These are phyloP conservation scores for Diacarnus erythraeanus DNA, from an alignment of 37 sponge, comb jelly and placozoan species.

Conservation along the genomic window DNA sequence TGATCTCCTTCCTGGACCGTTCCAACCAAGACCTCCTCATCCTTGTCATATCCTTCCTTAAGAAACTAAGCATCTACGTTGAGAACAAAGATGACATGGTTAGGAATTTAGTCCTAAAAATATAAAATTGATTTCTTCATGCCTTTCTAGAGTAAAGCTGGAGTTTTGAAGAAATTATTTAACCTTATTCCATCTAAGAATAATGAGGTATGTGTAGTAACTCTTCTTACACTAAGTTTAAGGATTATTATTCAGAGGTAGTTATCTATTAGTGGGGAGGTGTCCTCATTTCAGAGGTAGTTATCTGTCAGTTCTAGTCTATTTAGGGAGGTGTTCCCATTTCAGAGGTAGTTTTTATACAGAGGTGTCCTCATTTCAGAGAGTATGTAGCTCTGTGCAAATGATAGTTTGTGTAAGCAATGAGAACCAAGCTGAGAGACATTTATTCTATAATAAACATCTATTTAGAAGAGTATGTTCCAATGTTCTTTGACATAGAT, in stretches of 20 bases:
- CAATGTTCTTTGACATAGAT: constrained; percentile 34
- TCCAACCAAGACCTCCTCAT: constrained; percentile 87
- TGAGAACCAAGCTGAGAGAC: too few relatives aligned
- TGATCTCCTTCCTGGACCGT: constrained; percentile 74
- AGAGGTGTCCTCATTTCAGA: not conserved
- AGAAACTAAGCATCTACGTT: constrained; percentile 85
- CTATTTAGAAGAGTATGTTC: too few relatives aligned
- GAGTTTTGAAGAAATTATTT: constrained; percentile 61
- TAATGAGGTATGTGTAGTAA: constrained; percentile 83
- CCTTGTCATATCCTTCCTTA: constrained; percentile 88
- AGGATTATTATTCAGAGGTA: too few relatives aligned
- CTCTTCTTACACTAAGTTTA: too few relatives aligned
- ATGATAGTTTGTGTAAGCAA: too few relatives aligned
- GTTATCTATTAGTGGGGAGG: too few relatives aligned
- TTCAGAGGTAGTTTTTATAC: not conserved
- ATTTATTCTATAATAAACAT: too few relatives aligned
- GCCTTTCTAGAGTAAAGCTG: constrained; percentile 33
- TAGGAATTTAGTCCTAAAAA: not conserved
- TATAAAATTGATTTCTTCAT: not conserved
- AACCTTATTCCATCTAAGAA: constrained; percentile 72
- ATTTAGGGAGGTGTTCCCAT: too few relatives aligned
- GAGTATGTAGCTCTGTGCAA: too few relatives aligned
- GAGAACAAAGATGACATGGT: constrained; percentile 95
- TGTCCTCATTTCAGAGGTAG: too few relatives aligned
- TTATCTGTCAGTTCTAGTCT: too few relatives aligned